A percentile compares a stretch with the other conserved stretches of the same genome.
phyloP scores from a whole-genome alignment of 2,888 invertebrate genomes.

The Erebia aethiops region DNA sequence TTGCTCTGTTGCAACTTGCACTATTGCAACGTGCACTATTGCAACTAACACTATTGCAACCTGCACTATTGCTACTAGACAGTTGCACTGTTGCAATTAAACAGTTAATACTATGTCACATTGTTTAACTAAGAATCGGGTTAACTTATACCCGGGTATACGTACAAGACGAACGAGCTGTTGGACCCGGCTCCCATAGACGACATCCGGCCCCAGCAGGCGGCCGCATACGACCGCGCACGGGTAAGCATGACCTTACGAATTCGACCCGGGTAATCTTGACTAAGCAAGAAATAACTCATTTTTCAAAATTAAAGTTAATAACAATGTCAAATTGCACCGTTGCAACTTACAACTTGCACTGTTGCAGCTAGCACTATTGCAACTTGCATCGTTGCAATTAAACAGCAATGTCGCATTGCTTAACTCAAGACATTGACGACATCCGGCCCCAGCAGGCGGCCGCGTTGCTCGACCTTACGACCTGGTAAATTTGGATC shows the following conservation, averaged over 20 bases:
- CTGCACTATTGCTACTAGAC: not conserved
- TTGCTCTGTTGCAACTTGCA: not conserved
- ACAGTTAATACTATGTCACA: too few species aligned
- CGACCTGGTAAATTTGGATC: too few species aligned
- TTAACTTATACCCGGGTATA: constrained; percentile 88
- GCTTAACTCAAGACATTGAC: too few species aligned
- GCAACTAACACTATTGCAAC: not conserved
- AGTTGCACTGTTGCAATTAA: too few species aligned
- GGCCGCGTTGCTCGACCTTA: too few species aligned
- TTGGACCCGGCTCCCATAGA: constrained; percentile 86
- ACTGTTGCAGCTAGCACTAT: not conserved
- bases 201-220: constrained; percentile 81
- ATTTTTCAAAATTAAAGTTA: not conserved
- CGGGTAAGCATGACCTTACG: constrained; percentile 75
- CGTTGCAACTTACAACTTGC: not conserved
- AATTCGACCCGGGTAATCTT: too few species aligned
- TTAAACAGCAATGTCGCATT: too few species aligned
- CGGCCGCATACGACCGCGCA: constrained; percentile 84
- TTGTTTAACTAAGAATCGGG: too few species aligned
- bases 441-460: too few species aligned
- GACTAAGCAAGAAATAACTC: too few species aligned
- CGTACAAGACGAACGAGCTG: constrained; percentile 93
- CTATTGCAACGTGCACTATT: too few species aligned
- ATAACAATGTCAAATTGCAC: not conserved
- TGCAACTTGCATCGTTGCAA: too few species aligned